Evolutionary conservation across 2,888 invertebrate genomes (phyloP), one percentile per base, ranked within the genome.

Genomic region (Abscondita cerata): DNA sequence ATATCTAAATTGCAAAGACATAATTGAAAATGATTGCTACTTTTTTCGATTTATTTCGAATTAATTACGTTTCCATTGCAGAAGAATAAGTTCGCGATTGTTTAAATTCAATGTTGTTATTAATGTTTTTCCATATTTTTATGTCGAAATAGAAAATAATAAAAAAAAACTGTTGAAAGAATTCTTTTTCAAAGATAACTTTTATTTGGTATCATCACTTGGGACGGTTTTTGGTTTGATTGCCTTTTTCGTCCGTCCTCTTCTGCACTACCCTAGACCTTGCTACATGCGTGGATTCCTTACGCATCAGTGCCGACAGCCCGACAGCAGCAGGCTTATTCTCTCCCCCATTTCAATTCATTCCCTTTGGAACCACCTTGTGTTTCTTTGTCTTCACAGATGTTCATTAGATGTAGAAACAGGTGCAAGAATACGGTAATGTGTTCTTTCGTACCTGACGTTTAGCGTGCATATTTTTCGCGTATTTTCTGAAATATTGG

Each of bases 241-340:
- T 53, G 38, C 59, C 52, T 53, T 46, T 59, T 52, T 59, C 52
- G 36, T 47, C 36, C 52, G 12, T 16, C 33, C 40, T 56, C 54
- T 34, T 36, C 33, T 25, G 16, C 52, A 19, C 47, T 48, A 46
- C 52, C 52, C 59, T 59, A 41, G 52, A 52, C 52, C 59, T 59
- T 57, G 55, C 62, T 68, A 67, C 71, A 72, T 71, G 71, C 71
- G 72, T 72, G 68, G 72, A 71, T 71, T 72, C 69, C 70, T 64
- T 61, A 68, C 69, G 71, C 70, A 66, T 71, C 72, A 59, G 62
- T 62, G 69, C 69, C 67, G 64, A 60, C 64, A 59, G 54, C 31
- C 68, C 64, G 62, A 57, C 64, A 62, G 64, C 47, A 66, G 51
- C 47, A 66, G 51, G 58, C 64, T 67, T 67, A 67, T 65, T 59